These are phyloP conservation scores for Pseudeuparius sepicola DNA, from an alignment of 2,888 invertebrate species.

Conservation along the genomic window DNA sequence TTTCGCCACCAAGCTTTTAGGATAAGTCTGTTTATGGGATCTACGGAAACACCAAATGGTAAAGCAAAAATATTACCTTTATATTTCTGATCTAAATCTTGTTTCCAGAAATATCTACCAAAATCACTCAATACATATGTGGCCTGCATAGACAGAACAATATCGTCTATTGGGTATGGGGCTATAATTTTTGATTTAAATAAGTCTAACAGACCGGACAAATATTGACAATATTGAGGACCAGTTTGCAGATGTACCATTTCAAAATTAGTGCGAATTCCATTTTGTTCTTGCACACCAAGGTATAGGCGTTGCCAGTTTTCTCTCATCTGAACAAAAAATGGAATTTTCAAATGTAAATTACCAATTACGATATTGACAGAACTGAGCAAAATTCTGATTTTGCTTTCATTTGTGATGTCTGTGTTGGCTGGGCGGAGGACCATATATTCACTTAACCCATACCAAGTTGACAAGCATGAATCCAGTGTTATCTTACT, in stretches of 20 bases:
- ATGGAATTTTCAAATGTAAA: constrained; percentile 68
- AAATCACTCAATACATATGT: constrained; percentile 51
- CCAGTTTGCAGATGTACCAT: constrained; percentile 76
- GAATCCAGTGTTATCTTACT: constrained; percentile 44
- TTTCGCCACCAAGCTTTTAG: constrained; percentile 80
- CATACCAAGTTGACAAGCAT: constrained; percentile 54
- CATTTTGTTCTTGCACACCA: constrained; percentile 69
- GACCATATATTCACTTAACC: constrained; percentile 73
- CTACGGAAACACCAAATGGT: constrained; percentile 77
- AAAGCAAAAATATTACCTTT: constrained; percentile 49
- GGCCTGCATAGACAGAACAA: constrained; percentile 62
- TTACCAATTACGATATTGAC: constrained; percentile 74
- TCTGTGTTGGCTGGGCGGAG: constrained; percentile 52
- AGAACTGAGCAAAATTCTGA: constrained; percentile 72
- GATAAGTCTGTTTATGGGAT: constrained; percentile 68
- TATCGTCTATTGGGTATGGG: constrained; percentile 49
- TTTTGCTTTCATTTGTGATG: constrained; percentile 58
- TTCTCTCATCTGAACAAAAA: constrained; percentile 79
- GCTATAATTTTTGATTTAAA: constrained; percentile 85
- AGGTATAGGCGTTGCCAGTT: constrained; percentile 70
- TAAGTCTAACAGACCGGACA: constrained; percentile 72
- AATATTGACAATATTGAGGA: constrained; percentile 71
- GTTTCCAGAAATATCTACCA: constrained; percentile 51
- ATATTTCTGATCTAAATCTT: constrained; percentile 48
- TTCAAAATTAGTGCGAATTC: constrained; percentile 74